A percentile compares a stretch with the other conserved stretches of the same genome.
Conservation (phyloP, 1,140 invertebrate species). For the Dreissena polymorpha region DNA sequence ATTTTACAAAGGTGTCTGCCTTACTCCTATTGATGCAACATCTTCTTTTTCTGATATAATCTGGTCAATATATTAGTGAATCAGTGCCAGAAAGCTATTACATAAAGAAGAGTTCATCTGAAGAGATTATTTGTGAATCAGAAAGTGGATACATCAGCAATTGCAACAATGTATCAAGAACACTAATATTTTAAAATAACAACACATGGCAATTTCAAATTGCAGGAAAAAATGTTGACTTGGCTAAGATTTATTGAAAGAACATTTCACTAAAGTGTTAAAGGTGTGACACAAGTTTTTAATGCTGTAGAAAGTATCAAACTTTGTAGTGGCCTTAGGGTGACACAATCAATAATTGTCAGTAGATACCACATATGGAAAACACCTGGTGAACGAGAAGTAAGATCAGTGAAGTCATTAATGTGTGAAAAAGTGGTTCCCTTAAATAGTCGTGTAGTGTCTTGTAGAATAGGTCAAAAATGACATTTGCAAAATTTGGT, state of each 20-base stretch:
- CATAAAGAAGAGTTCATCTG: neutral
- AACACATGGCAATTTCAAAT: slow-evolving; percentile 1
- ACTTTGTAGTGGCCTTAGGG: neutral
- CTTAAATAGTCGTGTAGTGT: neutral
- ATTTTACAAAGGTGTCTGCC: neutral
- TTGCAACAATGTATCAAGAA: slow-evolving; percentile 1
- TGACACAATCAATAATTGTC: too few relatives aligned
- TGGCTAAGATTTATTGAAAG: slow-evolving; percentile 4
- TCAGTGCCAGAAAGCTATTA: neutral
- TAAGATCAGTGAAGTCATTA: slow-evolving; percentile 1
- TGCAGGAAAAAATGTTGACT: slow-evolving; percentile 1
- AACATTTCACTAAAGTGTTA: neutral
- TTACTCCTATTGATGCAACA: neutral
- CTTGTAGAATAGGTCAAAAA: slow-evolving; percentile 1
- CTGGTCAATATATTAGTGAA: neutral
- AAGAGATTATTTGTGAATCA: slow-evolving; percentile 20
- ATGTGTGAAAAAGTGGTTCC: neutral
- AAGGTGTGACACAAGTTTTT: slow-evolving; percentile 10
- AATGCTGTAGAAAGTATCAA: slow-evolving; percentile 5
- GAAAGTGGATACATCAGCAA: slow-evolving; percentile 13
- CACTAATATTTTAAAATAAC: neutral
- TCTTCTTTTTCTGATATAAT: neutral
- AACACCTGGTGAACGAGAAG: neutral
- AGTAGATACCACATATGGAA: neutral
- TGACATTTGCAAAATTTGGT: slow-evolving; percentile 6